Base-by-base conservation (phyloP, 2,113 vertebrate genomes). In the Pantherophis guttatus region DNA sequence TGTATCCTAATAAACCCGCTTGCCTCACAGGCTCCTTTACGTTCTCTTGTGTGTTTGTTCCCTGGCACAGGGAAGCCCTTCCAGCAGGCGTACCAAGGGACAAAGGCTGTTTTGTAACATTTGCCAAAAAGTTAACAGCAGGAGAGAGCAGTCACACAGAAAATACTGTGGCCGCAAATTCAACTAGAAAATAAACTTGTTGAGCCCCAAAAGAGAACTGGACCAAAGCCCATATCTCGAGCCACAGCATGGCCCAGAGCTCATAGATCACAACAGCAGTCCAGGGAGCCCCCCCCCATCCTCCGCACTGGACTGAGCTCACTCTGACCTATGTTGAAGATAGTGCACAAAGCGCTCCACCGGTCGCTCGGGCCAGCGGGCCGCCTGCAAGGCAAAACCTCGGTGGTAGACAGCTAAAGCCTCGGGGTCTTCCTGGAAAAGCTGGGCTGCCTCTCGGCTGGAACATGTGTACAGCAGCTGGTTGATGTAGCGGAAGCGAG, bases 401-500 rank as follows among this genome's bases (percentile, higher is more conserved):
- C 94, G 97, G 96, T 99, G 99, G 93, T 99, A 99, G 10, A 99
- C 89, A 3, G 95, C 88, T 53, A 99, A 99, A 5, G 98, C 98
- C 6, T 98, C 94, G 0, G 98, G 98, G 93, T 99, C 99, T 91
- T 97, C 97, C 23, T 93, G 95, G 95, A 99, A 99, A 94, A 99
- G 98, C 58, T 33, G 96, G 0, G 93, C 97, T 0, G 99, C 98
- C 24, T 98, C 98, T 0, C 58, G 97, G 95, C 99, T 99, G 94
- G 96, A 96, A 0, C 95, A 96, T 0, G 97, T 98, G 97, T 99
- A 99, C 8, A 99, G 95, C 94, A 98, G 97, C 93, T 99, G 97
- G 3, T 99, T 99, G 65, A 99, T 98, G 95, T 98, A 98, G 48
- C 99, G 99, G 97, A 99, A 99, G 13, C 98, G 98, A 1, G 98